Evolutionary conservation across 1,140 invertebrate species (phyloP), one percentile per base, ranked within the genome.

Genomic region (Aphelenchoides avenae): DNA sequence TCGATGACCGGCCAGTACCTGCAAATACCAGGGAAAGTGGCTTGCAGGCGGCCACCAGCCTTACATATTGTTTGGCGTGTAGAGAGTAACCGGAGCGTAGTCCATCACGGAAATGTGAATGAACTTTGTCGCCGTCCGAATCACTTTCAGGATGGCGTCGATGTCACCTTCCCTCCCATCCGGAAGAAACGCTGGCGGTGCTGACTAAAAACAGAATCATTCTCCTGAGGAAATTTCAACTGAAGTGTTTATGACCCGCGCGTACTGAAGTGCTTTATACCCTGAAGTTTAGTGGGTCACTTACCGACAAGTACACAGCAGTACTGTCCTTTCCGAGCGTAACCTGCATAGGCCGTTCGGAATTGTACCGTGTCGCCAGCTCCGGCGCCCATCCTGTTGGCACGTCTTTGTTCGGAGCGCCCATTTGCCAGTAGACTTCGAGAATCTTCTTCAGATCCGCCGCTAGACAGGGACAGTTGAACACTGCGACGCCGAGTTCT

Each of bases 1-100:
- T 97, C 91, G 62, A 97, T 92, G 3, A 84, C 79, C 0, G 89
- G 87, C 91, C 91, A 96, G 79, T 85, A 90, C 52, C 87, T 88
- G 64, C n/a, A 68, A 76, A 46, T 46, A 22, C 15, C 3, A 46
- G 3, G 1, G 15, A 22, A 46, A 46, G 22, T 18, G 3, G 37
- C 34, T 46, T 20, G 34, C n/a, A 34, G 18, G 43, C 37, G 34
- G 1, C 43, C 18, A 22, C 34, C 18, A 46, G 15, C 43, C 15
- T 46, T 46, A 15, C 18, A 20, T 34, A 39, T 58, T 60, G 9
- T 52, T 29, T 15, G 50, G 39, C 7, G 4, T 80, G 61, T 86
- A 89, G 36, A 89, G 81, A 15, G 83, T 85, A 9, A 86, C 77
- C 0, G 91, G 91, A 57, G 85, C 85, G 78, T 94, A 96, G 78